Evolutionary conservation across 2,888 invertebrate species (phyloP), one percentile per base, ranked within the genome.

Genomic region (Tenthredo scrophulariae): DNA sequence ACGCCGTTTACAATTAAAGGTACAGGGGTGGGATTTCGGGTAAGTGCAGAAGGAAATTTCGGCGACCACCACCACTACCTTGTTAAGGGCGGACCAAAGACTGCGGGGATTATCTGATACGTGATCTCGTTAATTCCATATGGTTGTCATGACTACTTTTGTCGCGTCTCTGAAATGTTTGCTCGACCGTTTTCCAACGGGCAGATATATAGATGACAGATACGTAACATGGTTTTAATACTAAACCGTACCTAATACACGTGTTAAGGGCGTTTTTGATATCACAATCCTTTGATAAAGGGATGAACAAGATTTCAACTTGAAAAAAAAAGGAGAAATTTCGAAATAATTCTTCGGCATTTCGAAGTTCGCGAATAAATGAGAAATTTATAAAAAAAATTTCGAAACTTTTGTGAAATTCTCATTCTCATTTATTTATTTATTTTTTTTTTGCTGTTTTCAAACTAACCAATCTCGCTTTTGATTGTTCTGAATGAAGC

Each of bases 61-160:
- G 46, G 1, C 18, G 29, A 67, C 65, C 29, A 67, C 67, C 33
- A 40, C 40, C 65, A 46, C 82, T 10, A 72, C 72, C 67, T 83
- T 83, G 83, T 83, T 83, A 83, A 50, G 67, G 83, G 15, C 10
- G 67, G 26, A 40, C 80, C 37, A 83, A 83, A 83, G 83, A 67
- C 83, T 80, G 58, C 15, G 50, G 70, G 83, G 83, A 83, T 83
- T 83, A 83, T 70, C 83, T n/a, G 83, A 50, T 83, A 70, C 67
- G 83, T 67, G 83, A 70, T 67, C 83, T 83, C 83, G 83, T 83
- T 83, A 83, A 83, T 83, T 50, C 67, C 22, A 15, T 43, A 43
- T 13, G 67, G 83, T 83, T 70, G 83, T 83, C 83, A 83, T 83
- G 83, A 33, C 83, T 83, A 83, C 83, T 83, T 83, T 83, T 83